Percentiles rank a stretch among this genome's conserved stretches.
Conservation (phyloP, 1,140 invertebrate genomes). For the Stegodyphus dumicola region DNA sequence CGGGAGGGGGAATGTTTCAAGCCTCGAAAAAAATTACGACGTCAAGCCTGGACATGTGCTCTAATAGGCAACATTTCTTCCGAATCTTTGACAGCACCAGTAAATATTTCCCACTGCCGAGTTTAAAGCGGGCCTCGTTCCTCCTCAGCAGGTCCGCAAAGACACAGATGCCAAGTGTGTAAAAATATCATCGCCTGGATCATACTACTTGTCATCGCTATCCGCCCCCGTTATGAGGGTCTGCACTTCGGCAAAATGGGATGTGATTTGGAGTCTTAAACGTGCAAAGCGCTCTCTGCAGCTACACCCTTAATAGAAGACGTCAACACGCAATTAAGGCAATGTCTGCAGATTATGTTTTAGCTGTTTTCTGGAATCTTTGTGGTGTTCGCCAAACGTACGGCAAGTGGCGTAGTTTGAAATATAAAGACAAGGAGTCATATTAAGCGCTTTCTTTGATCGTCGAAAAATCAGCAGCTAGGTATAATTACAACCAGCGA, state of each 20-base stretch:
- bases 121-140: neutral
- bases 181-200: conserved; percentile 57
- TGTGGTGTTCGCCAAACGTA: too few relatives aligned
- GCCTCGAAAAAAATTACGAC: conserved; percentile 34
- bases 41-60: conserved; percentile 51
- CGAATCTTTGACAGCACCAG: conserved; percentile 38
- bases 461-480: too few relatives aligned
- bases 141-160: conserved; percentile 13
- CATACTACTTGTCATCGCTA: conserved; percentile 47
- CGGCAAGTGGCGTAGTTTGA: too few relatives aligned
- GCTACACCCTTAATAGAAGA: neutral
- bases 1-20: neutral
- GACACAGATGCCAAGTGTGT: conserved; percentile 58
- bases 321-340: conserved; percentile 7
- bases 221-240: neutral
- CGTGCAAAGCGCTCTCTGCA: neutral
- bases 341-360: too few relatives aligned
- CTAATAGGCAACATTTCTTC: conserved; percentile 60
- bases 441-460: too few relatives aligned
- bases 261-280: conserved; percentile 6
- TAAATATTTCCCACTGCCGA: conserved; percentile 50
- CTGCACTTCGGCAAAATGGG: neutral
- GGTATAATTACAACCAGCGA: too few relatives aligned
- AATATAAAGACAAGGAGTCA: too few relatives aligned
- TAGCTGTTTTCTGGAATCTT: too few relatives aligned